Conservation (phyloP, 2,888 invertebrate species). For the Zygogramma bicolorata region DNA sequence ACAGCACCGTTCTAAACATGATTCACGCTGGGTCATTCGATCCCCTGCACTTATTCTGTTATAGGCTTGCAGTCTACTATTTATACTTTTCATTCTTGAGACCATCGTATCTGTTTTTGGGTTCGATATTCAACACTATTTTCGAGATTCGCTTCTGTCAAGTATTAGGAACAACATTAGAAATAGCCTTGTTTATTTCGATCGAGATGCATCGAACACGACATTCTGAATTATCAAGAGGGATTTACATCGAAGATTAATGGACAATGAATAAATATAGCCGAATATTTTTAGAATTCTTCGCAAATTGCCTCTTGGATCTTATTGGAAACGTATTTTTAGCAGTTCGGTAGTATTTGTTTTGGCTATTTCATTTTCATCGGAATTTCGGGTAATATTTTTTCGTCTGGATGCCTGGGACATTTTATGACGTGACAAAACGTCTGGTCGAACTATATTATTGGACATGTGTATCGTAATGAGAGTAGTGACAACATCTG, state of each 20-base stretch:
- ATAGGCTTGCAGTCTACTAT: no score
- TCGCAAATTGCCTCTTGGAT: slow-evolving; percentile 39
- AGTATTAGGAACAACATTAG: background rate
- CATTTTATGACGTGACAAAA: slow-evolving; percentile 38
- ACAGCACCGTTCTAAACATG: no score
- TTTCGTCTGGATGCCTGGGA: slow-evolving; percentile 34
- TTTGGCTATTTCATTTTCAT: slow-evolving; percentile 48
- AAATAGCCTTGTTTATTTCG: slow-evolving; percentile 23
- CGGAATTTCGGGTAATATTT: slow-evolving; percentile 43
- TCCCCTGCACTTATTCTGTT: no score
- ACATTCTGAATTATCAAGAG: slow-evolving; percentile 28
- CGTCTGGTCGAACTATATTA: slow-evolving; percentile 32
- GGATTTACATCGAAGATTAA: slow-evolving; percentile 30
- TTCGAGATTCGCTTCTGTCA: background rate
- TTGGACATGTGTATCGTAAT: slow-evolving; percentile 31
- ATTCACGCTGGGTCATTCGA: no score
- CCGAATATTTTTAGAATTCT: slow-evolving; percentile 39
- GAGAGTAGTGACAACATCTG: slow-evolving; percentile 7
- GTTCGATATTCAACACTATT: background rate
- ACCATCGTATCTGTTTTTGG: no score
- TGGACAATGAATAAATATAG: slow-evolving; percentile 37
- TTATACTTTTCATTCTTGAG: no score
- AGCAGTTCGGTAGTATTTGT: slow-evolving; percentile 43
- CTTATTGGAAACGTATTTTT: slow-evolving; percentile 45
- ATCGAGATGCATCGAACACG: slow-evolving; percentile 29